Evolutionary conservation across 2,113 vertebrate species (phyloP).

Genomic region (Acinonyx jubatus): DNA sequence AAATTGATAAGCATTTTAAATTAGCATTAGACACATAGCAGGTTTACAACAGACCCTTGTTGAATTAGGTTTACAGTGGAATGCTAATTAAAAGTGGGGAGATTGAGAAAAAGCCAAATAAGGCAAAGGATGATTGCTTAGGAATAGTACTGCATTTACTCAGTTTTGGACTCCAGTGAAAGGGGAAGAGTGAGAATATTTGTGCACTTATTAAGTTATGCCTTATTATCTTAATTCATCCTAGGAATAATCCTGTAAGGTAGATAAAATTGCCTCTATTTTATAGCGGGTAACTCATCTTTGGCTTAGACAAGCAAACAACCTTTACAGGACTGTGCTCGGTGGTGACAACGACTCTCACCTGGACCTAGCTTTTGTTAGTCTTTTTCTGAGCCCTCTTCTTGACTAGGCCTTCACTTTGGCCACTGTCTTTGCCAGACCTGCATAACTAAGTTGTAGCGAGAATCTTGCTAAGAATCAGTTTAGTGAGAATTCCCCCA

Average conservation of each 20-base stretch:
- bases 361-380: not conserved
- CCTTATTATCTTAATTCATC: not conserved
- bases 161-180: not conserved
- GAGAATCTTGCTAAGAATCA: not conserved
- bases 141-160: not conserved
- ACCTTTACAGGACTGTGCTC: not conserved
- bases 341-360: not conserved
- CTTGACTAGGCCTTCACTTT: not conserved
- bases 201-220: not conserved
- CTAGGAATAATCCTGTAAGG: not conserved
- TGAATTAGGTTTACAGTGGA: conserved; percentile 57
- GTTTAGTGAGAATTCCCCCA: not conserved
- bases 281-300: not conserved
- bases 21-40: conserved; percentile 50
- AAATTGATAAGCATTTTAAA: conserved; percentile 69
- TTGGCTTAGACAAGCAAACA: not conserved
- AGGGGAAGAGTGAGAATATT: not conserved
- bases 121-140: not conserved
- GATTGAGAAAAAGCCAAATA: conserved; percentile 14
- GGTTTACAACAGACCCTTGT: conserved; percentile 45
- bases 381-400: not conserved
- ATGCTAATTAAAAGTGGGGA: conserved; percentile 35
- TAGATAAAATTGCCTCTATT: not conserved
- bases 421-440: not conserved
- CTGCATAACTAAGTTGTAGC: not conserved